Conservation (phyloP, 2,888 invertebrate species). For the Lucinisca nassula region DNA sequence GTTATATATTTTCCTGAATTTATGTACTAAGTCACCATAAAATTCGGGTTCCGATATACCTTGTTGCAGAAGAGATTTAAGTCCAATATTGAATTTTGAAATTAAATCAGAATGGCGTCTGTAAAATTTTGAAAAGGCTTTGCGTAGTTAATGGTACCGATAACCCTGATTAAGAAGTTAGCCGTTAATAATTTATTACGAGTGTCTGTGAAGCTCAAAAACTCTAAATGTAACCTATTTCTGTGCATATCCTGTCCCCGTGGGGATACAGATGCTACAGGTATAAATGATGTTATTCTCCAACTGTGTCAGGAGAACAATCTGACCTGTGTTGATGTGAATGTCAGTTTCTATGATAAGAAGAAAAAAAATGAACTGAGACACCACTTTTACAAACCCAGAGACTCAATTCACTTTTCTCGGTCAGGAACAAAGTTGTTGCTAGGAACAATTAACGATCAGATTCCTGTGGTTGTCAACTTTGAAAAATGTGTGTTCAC, state of each 20-base stretch:
- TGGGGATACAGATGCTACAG: slow-evolving; percentile 9
- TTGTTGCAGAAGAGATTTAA: no score
- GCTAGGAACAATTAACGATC: not conserved
- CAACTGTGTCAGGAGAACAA: not conserved
- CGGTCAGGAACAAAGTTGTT: not conserved
- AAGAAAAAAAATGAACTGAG: not conserved
- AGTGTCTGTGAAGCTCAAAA: not conserved
- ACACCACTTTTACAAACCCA: not conserved
- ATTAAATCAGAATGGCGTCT: no score
- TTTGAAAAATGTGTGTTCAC: not conserved
- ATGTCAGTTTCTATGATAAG: not conserved
- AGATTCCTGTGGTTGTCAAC: not conserved
- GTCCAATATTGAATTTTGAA: no score
- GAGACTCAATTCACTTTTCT: slow-evolving; percentile 3
- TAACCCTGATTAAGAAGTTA: no score
- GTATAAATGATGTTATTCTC: not conserved
- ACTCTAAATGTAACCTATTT: not conserved
- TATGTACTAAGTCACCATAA: no score
- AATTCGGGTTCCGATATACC: no score
- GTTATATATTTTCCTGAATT: no score
- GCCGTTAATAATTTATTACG: no score
- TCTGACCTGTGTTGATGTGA: not conserved
- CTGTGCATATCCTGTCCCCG: not conserved
- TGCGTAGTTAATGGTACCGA: no score
- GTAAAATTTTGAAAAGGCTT: no score